Base-by-base conservation (phyloP, 1,140 invertebrate genomes). In the Lutraria rhynchaena region DNA sequence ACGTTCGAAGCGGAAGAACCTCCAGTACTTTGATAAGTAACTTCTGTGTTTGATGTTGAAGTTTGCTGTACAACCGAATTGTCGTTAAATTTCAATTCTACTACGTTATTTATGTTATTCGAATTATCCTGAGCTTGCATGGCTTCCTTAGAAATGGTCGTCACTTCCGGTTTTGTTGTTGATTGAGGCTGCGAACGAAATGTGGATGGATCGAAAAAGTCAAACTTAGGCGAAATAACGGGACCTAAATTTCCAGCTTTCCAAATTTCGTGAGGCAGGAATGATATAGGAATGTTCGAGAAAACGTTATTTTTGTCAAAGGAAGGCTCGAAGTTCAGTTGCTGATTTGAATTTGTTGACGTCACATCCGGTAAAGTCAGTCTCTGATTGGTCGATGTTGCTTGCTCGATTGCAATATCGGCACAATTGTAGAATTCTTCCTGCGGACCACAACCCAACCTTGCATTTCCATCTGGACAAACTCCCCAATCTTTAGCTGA, bases 351-450 rank as follows among this genome's bases (percentile, higher is more conserved):
- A 11, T 74, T 53, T 27, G 29, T 31, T 2, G 17, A 19, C 13
- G 67, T 19, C 44, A 70, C 27, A 22, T 57, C 27, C 22, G 31
- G 5, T 35, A 19, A 19, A 9, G 24, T 69, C 22, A 31, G 17
- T 5, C 17, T 61, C 5, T 27, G 19, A 15, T 24, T 51, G 17
- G 4, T 46, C 19, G 35, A 35, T 11, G 24, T 65, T 0, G 76
- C 31, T n/a, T 82, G 33, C 7, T 83, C 58, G 17, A 89, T 89
- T 22, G 84, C 67, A 19, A 89, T 82, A 57, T 89, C 88, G 2
- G 88, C 87, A 69, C 88, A 89, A 58, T 86, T 86, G 61, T 87
- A 88, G 46, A 86, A 89, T 73, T 89, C 86, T 60, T 87, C 86
- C 63, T 89, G 88, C 1, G 84, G 75, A 11, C 87, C 88, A 63